phyloP scores from a whole-genome alignment of 1,140 invertebrate genomes.

The Eurosta solidaginis region DNA sequence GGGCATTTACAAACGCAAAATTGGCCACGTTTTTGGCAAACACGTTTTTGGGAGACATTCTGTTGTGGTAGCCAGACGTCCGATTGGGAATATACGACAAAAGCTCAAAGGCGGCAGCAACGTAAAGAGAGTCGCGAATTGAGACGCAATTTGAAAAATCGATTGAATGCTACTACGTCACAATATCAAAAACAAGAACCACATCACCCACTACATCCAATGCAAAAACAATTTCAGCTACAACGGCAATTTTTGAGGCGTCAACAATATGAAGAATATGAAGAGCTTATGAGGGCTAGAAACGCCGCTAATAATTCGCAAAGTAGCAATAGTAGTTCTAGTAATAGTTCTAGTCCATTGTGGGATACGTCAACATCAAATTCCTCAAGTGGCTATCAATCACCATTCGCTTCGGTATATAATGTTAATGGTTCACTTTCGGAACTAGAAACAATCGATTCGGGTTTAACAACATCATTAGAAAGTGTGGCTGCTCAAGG shows the following conservation, averaged over 20 bases:
- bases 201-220: neutral
- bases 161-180: slow-evolving; percentile 39
- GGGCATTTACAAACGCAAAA: neutral
- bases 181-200: slow-evolving; percentile 37
- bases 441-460: neutral
- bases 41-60: slow-evolving; percentile 21
- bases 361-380: neutral
- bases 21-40: neutral
- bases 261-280: neutral
- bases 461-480: neutral
- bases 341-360: neutral
- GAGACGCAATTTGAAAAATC: slow-evolving; percentile 47
- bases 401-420: neutral
- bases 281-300: slow-evolving; percentile 1
- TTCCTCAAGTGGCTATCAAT: neutral
- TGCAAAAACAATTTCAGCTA: slow-evolving; percentile 32
- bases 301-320: slow-evolving; percentile 6
- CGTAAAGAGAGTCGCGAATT: slow-evolving; percentile 47
- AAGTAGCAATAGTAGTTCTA: slow-evolving; percentile 11
- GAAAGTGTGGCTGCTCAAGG: neutral
- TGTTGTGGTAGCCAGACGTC: slow-evolving; percentile 10
- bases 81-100: slow-evolving; percentile 39
- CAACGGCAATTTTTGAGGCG: slow-evolving; percentile 22
- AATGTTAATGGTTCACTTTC: neutral
- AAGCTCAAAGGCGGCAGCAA: slow-evolving; percentile 44